Conservation (phyloP, 2,113 vertebrate genomes). For the Oncorhynchus kisutch region DNA sequence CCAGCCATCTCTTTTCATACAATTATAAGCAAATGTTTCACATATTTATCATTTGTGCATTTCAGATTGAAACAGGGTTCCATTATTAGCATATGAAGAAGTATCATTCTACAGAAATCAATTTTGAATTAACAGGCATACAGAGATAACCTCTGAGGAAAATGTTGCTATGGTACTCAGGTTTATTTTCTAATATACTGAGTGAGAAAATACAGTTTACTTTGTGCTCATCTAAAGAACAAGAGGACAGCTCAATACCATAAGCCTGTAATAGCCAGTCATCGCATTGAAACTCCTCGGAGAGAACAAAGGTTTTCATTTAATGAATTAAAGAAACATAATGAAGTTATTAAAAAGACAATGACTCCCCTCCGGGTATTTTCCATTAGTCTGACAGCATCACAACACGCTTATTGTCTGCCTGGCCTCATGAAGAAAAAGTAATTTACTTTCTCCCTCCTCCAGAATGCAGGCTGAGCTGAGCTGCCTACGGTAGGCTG, state of each 20-base stretch:
- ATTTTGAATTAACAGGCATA: no score
- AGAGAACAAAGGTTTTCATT: neutral
- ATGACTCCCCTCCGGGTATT: neutral
- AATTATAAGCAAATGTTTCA: neutral
- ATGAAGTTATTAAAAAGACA: neutral
- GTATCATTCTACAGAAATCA: neutral
- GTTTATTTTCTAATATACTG: no score
- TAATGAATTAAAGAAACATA: neutral
- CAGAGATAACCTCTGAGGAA: no score
- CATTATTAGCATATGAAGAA: neutral
- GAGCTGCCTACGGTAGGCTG: neutral
- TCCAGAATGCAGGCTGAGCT: neutral
- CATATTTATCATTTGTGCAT: neutral
- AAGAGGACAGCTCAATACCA: neutral
- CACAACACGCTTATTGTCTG: neutral
- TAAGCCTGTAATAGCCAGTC: neutral
- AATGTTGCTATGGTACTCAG: no score
- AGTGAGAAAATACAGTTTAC: no score
- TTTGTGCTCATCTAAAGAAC: neutral
- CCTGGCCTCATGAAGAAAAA: neutral
- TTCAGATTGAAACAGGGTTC: neutral
- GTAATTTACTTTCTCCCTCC: neutral
- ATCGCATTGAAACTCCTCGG: neutral
- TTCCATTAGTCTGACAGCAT: constrained; percentile 2
- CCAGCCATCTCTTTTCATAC: neutral